Evolutionary conservation across 2,888 invertebrate species (phyloP), one percentile per base, ranked within the genome.

Genomic region (Leptinotarsa tumamoca): DNA sequence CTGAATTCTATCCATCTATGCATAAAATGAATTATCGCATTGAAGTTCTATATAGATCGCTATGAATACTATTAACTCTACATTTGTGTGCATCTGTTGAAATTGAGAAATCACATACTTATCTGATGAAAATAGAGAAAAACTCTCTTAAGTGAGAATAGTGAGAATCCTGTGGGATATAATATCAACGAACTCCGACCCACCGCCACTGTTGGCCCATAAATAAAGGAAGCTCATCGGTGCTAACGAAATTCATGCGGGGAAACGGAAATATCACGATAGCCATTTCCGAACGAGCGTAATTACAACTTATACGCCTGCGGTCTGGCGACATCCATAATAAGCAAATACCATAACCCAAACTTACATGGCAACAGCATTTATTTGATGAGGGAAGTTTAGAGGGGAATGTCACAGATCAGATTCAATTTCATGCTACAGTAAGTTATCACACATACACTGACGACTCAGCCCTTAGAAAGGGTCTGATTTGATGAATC

Each of bases 241-340:
- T 58, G 58, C 58, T 58, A 58, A 21, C 58, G 14, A 58, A 58
- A 58, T 58, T 58, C 58, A 58, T 58, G 58, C 5, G 21, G 23
- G 23, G n/a, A 54, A 7, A 58, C 13, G 58, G 58, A 23, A 58
- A 58, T 58, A 58, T 23, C 58, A 58, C 58, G 58, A n/a, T 58
- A 23, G 58, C 23, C 58, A 58, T 58, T 58, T 58, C 58, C 58
- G 58, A 58, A 7, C 58, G 58, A n/a, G 18, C 58, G 58, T 58
- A 58, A 58, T 58, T 58, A 58, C 58, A 58, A 58, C 13, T 58
- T 58, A 58, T 23, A 58, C 58, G 58, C 58, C 23, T 58, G 58
- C 58, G 58, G 58, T 58, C 58, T 58, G 13, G 58, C 18, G n/a
- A 21, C 23, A 18, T n/a, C 10, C 18, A 4, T 18, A 23, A 58